These are phyloP conservation scores for Pissodes strobi DNA, from an alignment of 1,140 invertebrate species.

Conservation along the genomic window DNA sequence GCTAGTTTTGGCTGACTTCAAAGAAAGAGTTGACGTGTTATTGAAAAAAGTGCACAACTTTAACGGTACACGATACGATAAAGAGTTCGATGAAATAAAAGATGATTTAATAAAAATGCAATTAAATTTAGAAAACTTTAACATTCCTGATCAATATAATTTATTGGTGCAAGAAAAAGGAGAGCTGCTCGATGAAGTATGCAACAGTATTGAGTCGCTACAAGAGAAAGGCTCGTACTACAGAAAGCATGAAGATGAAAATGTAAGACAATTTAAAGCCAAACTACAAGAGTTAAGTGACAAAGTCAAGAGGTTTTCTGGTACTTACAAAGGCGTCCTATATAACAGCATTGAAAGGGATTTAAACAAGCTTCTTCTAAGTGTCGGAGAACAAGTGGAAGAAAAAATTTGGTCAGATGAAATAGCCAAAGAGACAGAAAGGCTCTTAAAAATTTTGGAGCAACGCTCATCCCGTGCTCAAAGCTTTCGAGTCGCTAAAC, in stretches of 20 bases:
- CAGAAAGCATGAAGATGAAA: conserved; percentile 4
- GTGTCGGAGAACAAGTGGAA: conserved; percentile 18
- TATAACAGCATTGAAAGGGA: conserved; percentile 42
- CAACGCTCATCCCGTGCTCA: conserved; percentile 33
- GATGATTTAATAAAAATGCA: conserved; percentile 2
- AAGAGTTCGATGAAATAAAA: conserved; percentile 20
- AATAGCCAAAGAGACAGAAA: conserved; percentile 34
- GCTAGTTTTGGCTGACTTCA: conserved; percentile 10
- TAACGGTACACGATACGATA: conserved; percentile 21
- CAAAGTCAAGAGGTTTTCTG: conserved; percentile 40
- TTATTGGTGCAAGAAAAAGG: conserved; percentile 17
- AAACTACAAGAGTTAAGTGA: conserved; percentile 32
- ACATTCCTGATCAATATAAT: conserved; percentile 16
- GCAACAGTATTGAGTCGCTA: conserved; percentile 1
- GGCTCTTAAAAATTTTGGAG: conserved; percentile 39
- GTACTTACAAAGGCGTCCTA: conserved; percentile 38
- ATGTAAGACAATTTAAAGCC: conserved; percentile 22
- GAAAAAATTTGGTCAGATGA: conserved; percentile 22
- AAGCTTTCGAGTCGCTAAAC: conserved; percentile 26
- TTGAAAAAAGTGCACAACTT: conserved; percentile 19
- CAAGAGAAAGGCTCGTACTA: conserved; percentile 6
- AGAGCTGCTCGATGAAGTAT: conserved; percentile 22
- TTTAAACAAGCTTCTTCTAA: conserved; percentile 31
- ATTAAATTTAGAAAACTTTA: conserved; percentile 7
- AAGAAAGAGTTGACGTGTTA: conserved; percentile 9